Evolutionary conservation across 2,888 invertebrate species (phyloP), one percentile per base, ranked within the genome.

Genomic region (Ichneumon xanthorius): DNA sequence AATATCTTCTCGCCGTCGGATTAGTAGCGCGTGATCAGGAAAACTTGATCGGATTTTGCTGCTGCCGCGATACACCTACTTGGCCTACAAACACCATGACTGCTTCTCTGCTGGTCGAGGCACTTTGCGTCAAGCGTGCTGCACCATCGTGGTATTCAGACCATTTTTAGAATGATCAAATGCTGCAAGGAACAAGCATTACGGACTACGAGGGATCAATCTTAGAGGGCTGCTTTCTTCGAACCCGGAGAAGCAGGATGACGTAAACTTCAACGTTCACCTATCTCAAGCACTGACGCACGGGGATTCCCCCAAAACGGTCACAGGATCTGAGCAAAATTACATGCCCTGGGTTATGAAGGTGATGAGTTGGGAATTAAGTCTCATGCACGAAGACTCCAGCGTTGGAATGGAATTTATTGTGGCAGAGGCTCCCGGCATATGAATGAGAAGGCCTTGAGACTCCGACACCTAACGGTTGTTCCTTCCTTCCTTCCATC

Each of bases 11-110:
- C 77, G 67, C 80, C 70, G 72, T 77, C 80, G 80, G 71, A 79
- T 82, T 75, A 58, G 76, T 82, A 76, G 79, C 85, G 82, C 85
- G 82, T 80, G 85, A 79, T 79, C 82, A 67, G 85, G 76, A 85
- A 85, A 82, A 85, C 85, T 77, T 22, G 77, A 86, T 82, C 63
- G 67, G 79, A 61, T 40, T 19, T 48, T 40, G 50, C 55, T 53
- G 50, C 40, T n/a, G 53, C 16, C 14, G 37, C 19, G 33, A 14
- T 68, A 11, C 14, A 53, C 63, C 65, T 22, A 19, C 26, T 71
- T 53, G 55, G 26, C 53, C 48, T 6, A 63, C 79, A 45, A 70
- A 73, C 50, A 53, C 50, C 14, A 30, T 4, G 11, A 50, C 26
- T 33, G 50, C 26, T 63, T 45, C 63, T 63, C 26, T 1, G 30